Evolutionary conservation across 1,140 invertebrate species (phyloP), one percentile per base, ranked within the genome.

Genomic region (Aplysia californica): DNA sequence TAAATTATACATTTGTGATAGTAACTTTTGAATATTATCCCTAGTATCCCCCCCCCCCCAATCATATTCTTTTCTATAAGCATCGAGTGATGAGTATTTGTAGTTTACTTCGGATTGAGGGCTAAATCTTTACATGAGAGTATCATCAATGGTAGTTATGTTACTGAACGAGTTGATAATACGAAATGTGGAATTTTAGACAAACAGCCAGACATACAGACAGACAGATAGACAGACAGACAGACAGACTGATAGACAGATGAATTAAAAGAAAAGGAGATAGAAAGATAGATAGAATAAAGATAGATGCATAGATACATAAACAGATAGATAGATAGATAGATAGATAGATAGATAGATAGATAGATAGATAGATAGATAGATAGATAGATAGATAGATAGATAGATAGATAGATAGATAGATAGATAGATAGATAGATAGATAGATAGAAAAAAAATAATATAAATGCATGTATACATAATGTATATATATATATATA

Each of bases 311-410:
- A 61, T 29, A 61, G 58, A 26, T 6, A 61, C 10, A 61, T 18
- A 61, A 29, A 66, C 15, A 36, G 29, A 66, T 10, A 66, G 4
- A 66, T 33, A 36, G 33, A 66, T 5, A 29, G 64, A 36, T 5
- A 66, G 64, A 66, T 5, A 66, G 64, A 66, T 5, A 66, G 64
- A 66, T 5, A 66, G 26, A 66, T 10, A 66, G 64, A 66, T 5
- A 33, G 64, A 66, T 5, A 33, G 64, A 66, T 5, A 66, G 33
- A 66, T 5, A 66, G 33, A 36, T 5, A 66, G 64, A 66, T 5
- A 66, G 64, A 66, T 5, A 66, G 33, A 61, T 10, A 66, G 64
- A 66, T 5, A 66, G 64, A 66, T 10, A 36, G 23, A 33, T 15
- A n/a, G 44, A 50, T 50, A 50, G n/a, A 50, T n/a, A 50, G 10